A percentile compares a stretch with the other conserved stretches of the same genome.
Evolutionary conservation across 2,113 vertebrate genomes (phyloP).

Genomic region (Salvator merianae): DNA sequence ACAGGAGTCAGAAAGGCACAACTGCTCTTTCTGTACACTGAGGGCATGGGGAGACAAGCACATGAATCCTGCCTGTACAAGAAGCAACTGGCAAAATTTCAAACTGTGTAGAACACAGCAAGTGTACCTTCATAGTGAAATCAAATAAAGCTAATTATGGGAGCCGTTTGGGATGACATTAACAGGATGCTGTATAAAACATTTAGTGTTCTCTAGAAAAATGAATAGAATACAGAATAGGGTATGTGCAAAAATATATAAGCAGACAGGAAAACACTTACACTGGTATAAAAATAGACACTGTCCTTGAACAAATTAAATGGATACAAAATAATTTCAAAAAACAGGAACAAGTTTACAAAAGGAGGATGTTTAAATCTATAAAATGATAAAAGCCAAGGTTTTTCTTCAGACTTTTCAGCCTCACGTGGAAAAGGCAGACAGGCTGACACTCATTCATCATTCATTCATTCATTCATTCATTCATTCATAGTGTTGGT

Average conservation of each 20-base stretch:
- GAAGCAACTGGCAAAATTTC: slow-evolving; percentile 46
- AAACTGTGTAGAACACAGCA: slow-evolving; percentile 42
- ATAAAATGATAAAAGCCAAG: slow-evolving; percentile 66
- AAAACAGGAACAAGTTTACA: slow-evolving; percentile 70
- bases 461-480: accelerated
- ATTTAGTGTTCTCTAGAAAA: slow-evolving; percentile 64
- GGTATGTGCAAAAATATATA: slow-evolving; percentile 66
- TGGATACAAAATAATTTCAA: slow-evolving; percentile 73
- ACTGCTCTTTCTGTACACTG: slow-evolving; percentile 30
- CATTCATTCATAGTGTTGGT: background rate
- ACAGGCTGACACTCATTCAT: background rate
- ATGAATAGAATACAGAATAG: slow-evolving; percentile 57
- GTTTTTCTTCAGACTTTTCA: background rate
- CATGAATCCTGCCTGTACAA: slow-evolving; percentile 30
- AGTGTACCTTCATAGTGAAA: slow-evolving; percentile 40
- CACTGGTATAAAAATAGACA: slow-evolving; percentile 81
- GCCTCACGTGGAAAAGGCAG: slow-evolving; percentile 24
- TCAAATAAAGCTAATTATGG: slow-evolving; percentile 63
- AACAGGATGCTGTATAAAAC: slow-evolving; percentile 67
- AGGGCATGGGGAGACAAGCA: slow-evolving; percentile 36
- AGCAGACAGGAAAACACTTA: slow-evolving; percentile 53
- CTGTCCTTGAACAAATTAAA: slow-evolving; percentile 70
- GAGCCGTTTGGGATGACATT: slow-evolving; percentile 41
- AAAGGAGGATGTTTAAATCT: slow-evolving; percentile 63
- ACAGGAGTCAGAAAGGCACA: slow-evolving; percentile 6